Conservation (phyloP, 2,113 vertebrate genomes). For the Aix galericulata region DNA sequence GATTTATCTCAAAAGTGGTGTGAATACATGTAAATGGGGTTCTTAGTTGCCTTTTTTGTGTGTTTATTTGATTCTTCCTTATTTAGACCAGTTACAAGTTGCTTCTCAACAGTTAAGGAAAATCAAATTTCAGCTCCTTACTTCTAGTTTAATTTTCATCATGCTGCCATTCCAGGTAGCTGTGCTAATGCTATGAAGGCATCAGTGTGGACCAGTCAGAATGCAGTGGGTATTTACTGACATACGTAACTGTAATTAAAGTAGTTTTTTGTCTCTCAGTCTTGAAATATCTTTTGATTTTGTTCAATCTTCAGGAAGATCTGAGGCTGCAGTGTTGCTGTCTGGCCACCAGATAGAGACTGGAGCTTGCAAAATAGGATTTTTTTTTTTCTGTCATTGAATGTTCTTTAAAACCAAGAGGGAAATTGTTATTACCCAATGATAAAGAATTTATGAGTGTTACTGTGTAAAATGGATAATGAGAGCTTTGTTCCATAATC, state of each 20-base stretch:
- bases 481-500: background rate
- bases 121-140: background rate
- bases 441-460: background rate
- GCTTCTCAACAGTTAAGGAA: background rate
- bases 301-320: background rate
- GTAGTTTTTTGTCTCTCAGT: background rate
- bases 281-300: background rate
- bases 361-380: background rate
- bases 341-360: constrained; percentile 70
- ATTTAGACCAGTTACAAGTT: background rate
- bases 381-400: background rate
- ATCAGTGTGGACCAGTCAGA: background rate
- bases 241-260: background rate
- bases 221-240: background rate
- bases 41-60: background rate
- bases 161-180: background rate
- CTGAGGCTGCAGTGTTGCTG: constrained; percentile 27
- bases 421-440: background rate
- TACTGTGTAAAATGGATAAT: background rate
- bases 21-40: background rate
- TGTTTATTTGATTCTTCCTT: background rate
- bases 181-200: background rate
- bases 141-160: background rate
- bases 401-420: background rate
- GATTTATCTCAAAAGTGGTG: background rate